Percentiles rank a stretch among this genome's conserved stretches.
These are phyloP conservation scores for Leucoma salicis DNA, from an alignment of 2,888 invertebrate species.

Conservation along the genomic window DNA sequence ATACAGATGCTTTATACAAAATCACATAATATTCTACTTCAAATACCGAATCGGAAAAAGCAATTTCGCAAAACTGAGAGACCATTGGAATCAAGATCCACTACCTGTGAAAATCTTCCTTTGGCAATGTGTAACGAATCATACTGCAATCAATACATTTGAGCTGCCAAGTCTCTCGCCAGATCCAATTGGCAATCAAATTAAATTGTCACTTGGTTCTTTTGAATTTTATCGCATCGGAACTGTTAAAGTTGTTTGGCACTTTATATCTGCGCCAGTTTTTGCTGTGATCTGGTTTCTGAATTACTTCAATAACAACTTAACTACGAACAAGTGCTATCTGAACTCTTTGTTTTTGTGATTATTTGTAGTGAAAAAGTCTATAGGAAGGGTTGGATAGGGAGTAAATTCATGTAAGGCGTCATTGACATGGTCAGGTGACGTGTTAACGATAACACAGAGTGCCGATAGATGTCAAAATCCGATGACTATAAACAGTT, in stretches of 20 bases:
- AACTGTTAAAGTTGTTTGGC: constrained; percentile 1
- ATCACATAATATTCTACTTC: neutral
- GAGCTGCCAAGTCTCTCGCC: constrained; percentile 17
- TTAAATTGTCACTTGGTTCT: constrained; percentile 21
- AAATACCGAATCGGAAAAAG: neutral
- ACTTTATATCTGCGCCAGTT: neutral
- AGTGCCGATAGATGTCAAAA: no score
- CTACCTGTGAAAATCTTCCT: neutral
- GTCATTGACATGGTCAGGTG: no score
- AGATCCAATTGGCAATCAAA: constrained; percentile 20
- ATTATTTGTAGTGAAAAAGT: no score
- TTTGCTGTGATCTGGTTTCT: neutral
- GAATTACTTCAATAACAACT: neutral
- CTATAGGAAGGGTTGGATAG: no score
- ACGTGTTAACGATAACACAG: no score
- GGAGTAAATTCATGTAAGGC: no score
- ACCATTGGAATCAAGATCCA: constrained; percentile 1
- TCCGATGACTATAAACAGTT: no score
- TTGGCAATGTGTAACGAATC: constrained; percentile 7
- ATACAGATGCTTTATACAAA: neutral
- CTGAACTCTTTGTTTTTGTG: neutral
- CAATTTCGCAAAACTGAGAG: neutral
- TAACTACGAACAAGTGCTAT: neutral
- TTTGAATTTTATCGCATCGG: constrained; percentile 8
- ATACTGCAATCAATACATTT: constrained; percentile 2